phyloP scores from a whole-genome alignment of 2,888 invertebrate species.

The Blastobasis adustella region DNA sequence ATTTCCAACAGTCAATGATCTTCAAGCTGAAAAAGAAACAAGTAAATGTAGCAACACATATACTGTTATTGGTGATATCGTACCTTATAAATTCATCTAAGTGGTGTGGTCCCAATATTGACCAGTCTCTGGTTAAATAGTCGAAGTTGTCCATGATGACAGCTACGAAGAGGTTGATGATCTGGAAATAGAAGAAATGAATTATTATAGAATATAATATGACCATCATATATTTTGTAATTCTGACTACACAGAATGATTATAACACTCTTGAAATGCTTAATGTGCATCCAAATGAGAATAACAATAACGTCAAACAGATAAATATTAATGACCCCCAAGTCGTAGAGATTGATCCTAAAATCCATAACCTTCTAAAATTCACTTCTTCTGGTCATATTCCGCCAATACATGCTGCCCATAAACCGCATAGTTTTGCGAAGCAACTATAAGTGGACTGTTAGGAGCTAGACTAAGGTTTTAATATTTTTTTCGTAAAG shows the following conservation, averaged over 20 bases:
- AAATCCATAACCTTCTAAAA: too few relatives aligned
- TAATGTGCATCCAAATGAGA: too few relatives aligned
- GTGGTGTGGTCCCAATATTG: constrained; percentile 98
- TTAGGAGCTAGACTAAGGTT: background rate
- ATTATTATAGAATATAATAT: background rate
- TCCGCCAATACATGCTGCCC: background rate
- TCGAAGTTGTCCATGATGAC: constrained; percentile 99
- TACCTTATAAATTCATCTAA: constrained; percentile 96
- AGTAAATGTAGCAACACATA: too few relatives aligned
- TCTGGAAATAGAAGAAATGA: constrained; percentile 73
- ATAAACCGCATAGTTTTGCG: background rate
- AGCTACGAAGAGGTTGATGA: constrained; percentile 99
- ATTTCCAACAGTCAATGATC: too few relatives aligned
- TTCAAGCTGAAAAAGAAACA: too few relatives aligned
- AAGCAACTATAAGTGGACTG: background rate
- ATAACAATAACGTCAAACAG: too few relatives aligned
- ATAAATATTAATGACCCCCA: too few relatives aligned
- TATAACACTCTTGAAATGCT: too few relatives aligned
- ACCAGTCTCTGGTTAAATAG: constrained; percentile 99
- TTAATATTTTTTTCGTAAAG: background rate
- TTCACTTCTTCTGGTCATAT: background rate
- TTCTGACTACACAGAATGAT: too few relatives aligned
- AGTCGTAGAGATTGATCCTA: too few relatives aligned
- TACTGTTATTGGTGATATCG: background rate
- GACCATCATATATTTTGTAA: background rate